phyloP scores from a whole-genome alignment of 92 coral and sea anemone genomes.

The Paragorgia papillata region DNA sequence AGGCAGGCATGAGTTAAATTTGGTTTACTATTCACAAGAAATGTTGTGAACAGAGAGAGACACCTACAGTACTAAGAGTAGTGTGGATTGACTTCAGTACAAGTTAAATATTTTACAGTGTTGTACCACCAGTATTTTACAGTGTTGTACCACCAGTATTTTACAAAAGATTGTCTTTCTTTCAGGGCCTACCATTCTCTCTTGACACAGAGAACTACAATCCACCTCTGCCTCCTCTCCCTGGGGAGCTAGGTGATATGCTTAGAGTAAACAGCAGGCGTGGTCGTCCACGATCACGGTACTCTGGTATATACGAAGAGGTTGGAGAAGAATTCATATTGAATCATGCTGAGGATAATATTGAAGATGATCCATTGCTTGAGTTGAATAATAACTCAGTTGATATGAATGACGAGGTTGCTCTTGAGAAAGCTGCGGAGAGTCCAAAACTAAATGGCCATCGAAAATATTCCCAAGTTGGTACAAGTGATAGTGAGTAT shows the following conservation, averaged over 20 bases:
- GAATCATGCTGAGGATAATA: neutral
- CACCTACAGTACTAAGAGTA: no score
- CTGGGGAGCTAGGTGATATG: conserved; percentile 40
- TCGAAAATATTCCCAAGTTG: conserved; percentile 15
- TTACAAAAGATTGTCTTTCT: no score
- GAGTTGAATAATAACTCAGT: neutral
- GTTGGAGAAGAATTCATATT: conserved; percentile 21
- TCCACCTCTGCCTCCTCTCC: conserved; percentile 93
- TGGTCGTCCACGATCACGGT: conserved; percentile 12
- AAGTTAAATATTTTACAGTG: no score
- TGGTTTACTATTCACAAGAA: no score
- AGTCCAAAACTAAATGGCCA: conserved; percentile 11
- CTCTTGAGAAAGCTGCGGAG: neutral
- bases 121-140: no score
- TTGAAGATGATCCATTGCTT: neutral
- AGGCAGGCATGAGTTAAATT: no score
- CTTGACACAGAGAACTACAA: conserved; percentile 64
- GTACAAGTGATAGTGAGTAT: conserved; percentile 36
- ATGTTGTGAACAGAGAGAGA: no score
- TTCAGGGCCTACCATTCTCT: conserved; percentile 14
- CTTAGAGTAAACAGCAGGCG: conserved; percentile 1
- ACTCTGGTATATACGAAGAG: conserved; percentile 41
- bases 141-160: no score
- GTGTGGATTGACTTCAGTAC: no score
- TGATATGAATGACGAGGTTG: neutral